These are phyloP conservation scores for Archilochus colubris DNA, from an alignment of 2,113 vertebrate genomes.

Conservation along the genomic window DNA sequence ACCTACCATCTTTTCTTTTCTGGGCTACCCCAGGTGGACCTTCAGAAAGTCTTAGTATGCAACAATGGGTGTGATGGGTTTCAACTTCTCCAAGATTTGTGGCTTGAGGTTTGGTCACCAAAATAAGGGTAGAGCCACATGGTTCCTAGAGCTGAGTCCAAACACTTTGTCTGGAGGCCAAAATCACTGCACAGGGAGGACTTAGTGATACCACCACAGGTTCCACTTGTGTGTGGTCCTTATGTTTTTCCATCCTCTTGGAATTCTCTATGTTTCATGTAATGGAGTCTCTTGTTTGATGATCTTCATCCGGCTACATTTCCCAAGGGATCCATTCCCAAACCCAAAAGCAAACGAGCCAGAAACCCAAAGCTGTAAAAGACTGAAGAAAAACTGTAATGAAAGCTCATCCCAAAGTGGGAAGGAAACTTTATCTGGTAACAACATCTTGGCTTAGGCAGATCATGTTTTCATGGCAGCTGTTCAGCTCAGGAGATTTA, in stretches of 20 bases:
- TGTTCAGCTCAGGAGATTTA: neutral
- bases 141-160: neutral
- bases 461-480: neutral
- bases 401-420: neutral
- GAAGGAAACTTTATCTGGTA: neutral
- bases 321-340: neutral
- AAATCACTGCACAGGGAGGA: neutral
- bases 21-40: neutral
- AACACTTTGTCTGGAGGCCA: fast-evolving
- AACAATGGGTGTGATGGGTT: neutral
- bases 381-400: neutral
- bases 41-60: neutral
- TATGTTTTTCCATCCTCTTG: neutral
- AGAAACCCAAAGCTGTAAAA: neutral
- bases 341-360: fast-evolving
- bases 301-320: neutral
- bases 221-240: neutral
- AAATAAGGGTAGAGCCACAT: neutral
- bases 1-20: neutral
- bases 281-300: neutral
- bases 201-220: neutral
- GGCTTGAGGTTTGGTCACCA: neutral
- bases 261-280: neutral
- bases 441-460: neutral
- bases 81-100: neutral